Percentiles rank a stretch among this genome's conserved stretches.
phyloP scores from a whole-genome alignment of 2,113 vertebrate species.

The Oxyruncus cristatus region DNA sequence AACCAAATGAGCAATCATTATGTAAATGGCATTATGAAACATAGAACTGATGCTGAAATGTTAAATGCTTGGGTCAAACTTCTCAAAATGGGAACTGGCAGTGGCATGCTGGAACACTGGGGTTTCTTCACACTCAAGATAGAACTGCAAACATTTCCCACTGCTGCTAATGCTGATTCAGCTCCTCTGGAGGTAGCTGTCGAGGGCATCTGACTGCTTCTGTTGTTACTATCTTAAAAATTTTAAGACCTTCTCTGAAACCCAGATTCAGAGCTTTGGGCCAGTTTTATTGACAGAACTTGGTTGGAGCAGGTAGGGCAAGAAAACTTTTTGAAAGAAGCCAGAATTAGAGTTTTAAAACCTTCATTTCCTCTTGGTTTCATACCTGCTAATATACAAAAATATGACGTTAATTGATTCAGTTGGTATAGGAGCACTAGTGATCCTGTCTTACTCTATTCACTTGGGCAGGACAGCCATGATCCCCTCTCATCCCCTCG shows the following conservation, averaged over 20 bases:
- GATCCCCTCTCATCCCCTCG: not conserved
- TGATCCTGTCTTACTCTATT: not conserved
- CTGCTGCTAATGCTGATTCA: not conserved
- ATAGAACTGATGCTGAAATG: constrained; percentile 64
- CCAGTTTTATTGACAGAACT: not conserved
- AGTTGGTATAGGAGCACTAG: not conserved
- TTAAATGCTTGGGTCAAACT: constrained; percentile 57
- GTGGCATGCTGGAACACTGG: not conserved
- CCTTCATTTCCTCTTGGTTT: not conserved
- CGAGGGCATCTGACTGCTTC: not conserved
- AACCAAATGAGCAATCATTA: constrained; percentile 68
- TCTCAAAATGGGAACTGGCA: constrained; percentile 63
- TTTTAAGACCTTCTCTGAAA: not conserved
- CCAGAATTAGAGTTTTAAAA: not conserved
- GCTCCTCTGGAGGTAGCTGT: not conserved
- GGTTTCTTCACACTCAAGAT: not conserved
- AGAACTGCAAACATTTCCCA: not conserved
- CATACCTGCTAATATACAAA: not conserved
- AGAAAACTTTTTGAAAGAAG: not conserved
- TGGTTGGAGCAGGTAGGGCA: not conserved
- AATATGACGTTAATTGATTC: not conserved
- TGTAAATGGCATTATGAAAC: constrained; percentile 46
- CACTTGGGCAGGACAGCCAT: not conserved
- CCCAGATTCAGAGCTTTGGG: not conserved
- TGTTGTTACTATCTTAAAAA: not conserved